Evolutionary conservation across 2,113 vertebrate species (phyloP).

Genomic region (Corythornis cristatus): DNA sequence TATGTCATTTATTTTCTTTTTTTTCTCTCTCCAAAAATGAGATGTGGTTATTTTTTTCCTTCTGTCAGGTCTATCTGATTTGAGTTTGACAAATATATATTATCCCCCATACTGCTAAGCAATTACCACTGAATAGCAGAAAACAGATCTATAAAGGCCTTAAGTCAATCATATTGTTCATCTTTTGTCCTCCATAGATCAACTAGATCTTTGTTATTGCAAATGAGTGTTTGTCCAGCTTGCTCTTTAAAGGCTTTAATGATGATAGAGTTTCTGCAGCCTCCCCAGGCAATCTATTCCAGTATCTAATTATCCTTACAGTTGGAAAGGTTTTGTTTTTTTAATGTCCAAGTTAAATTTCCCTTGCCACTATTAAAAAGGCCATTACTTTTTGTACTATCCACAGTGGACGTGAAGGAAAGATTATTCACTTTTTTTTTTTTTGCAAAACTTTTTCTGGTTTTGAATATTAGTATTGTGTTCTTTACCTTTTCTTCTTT

Average conservation of each 20-base stretch:
- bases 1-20: not conserved
- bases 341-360: constrained; percentile 17
- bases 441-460: not conserved
- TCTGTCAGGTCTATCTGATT: not conserved
- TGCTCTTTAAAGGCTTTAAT: not conserved
- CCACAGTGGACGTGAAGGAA: not conserved
- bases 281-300: not conserved
- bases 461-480: not conserved
- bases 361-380: constrained; percentile 2
- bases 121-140: not conserved
- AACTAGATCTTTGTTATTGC: not conserved
- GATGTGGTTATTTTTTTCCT: not conserved
- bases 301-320: not conserved
- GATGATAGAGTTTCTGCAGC: not conserved
- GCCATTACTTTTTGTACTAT: not conserved
- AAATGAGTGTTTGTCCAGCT: not conserved
- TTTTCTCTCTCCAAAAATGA: not conserved
- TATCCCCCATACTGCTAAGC: not conserved
- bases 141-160: not conserved
- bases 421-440: not conserved
- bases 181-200: not conserved
- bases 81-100: not conserved
- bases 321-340: not conserved
- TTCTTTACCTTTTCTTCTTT: not conserved
- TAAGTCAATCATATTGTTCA: not conserved